Base-by-base conservation (phyloP, 2,797 vertebrate genomes). In the Microctenopoma lineatum region DNA sequence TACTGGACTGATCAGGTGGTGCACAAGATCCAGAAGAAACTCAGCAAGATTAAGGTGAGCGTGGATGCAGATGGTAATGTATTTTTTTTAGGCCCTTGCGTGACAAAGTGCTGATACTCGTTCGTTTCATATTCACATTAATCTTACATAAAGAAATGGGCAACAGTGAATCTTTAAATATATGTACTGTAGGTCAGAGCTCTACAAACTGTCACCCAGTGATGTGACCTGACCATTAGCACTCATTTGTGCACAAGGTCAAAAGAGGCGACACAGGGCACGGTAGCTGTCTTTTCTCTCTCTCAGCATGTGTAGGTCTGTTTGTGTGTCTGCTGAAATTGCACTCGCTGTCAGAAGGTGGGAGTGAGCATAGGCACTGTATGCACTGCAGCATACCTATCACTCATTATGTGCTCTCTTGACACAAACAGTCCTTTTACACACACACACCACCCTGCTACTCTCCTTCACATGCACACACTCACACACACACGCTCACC, bases 1-100 rank as follows among this genome's bases (percentile, higher is more conserved):
- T 96, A 96, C 90, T 96, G 96, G 96, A 93, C 92, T 0, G 92
- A 96, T 80, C 94, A 93, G 79, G 95, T 97, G 80, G 94, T 94
- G 10, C 90, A 87, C 82, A 96, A 96, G 90, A 94, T 97, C 82
- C 96, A 97, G 85, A 96, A 96, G 89, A 97, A 96, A 72, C 66
- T 96, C 59, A 93, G 92, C 81, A 95, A 95, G 88, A 96, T 97
- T 79, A 94, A 95, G 95, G 96, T 96, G 84, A 79, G 70, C 9
- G n/a, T 15, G 46, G 50, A 18, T 21, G 48, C 70, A 36, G 4
- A 21, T 1, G 8, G 21, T 2, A 0, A 29, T 34, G 50, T 6
- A 42, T 47, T 70, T 25, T 38, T 59, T 3, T 41, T 14, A 29
- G 45, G 36, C 36, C 39, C 39, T 41, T 46, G 4, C 13, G 2